phyloP scores from a whole-genome alignment of 2,888 invertebrate genomes.

The Sycophila texana region DNA sequence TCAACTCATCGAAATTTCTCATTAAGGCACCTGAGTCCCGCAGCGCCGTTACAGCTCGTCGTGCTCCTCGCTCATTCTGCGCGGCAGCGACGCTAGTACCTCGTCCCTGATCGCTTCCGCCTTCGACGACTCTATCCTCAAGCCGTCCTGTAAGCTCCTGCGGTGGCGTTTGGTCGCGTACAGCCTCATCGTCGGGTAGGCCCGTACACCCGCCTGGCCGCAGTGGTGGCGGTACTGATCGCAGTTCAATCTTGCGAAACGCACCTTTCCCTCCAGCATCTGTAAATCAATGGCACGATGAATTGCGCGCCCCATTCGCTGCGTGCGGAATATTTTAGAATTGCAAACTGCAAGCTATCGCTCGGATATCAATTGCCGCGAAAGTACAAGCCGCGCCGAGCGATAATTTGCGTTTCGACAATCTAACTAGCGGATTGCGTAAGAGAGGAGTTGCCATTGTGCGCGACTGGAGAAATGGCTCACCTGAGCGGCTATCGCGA shows the following conservation, averaged over 20 bases:
- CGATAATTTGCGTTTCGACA: too few relatives aligned
- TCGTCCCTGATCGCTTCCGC: conserved; percentile 58
- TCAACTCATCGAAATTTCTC: too few relatives aligned
- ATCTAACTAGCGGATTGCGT: too few relatives aligned
- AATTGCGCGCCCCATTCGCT: too few relatives aligned
- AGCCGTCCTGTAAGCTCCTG: conserved; percentile 59
- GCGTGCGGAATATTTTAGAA: background rate
- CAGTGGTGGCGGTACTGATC: conserved; percentile 79
- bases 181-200: conserved; percentile 83
- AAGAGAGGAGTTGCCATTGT: too few relatives aligned
- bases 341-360: conserved; percentile 14
- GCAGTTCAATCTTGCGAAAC: conserved; percentile 82
- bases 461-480: conserved; percentile 26
- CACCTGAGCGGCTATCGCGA: conserved; percentile 81
- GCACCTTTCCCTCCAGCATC: conserved; percentile 73
- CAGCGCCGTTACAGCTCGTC: conserved; percentile 53
- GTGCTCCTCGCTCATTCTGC: conserved; percentile 12
- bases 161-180: conserved; percentile 79
- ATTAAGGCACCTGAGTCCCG: conserved; percentile 48
- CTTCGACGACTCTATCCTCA: conserved; percentile 58
- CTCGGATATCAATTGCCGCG: too few relatives aligned
- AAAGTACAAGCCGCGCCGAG: too few relatives aligned
- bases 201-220: conserved; percentile 78
- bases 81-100: conserved; percentile 27
- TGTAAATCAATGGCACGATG: conserved; percentile 39